Evolutionary conservation across 2,888 invertebrate species (phyloP).

Genomic region (Erebia palarica): DNA sequence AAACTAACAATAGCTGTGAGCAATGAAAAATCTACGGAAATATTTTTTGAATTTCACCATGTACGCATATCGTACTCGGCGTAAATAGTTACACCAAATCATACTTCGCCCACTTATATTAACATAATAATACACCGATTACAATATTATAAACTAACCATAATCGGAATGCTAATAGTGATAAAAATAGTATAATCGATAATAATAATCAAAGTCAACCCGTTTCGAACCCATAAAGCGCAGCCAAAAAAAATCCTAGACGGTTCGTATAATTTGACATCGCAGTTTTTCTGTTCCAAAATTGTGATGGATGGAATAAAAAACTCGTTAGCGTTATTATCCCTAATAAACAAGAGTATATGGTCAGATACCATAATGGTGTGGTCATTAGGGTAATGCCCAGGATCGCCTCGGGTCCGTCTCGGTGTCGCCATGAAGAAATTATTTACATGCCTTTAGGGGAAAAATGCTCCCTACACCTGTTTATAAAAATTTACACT

Average conservation of each 20-base stretch:
- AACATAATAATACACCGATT: no score
- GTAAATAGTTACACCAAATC: no score
- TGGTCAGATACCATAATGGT: conserved; percentile 62
- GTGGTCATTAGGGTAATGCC: conserved; percentile 65
- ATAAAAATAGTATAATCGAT: conserved; percentile 21
- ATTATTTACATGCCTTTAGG: conserved; percentile 40
- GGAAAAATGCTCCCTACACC: conserved; percentile 30
- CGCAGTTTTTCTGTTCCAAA: conserved; percentile 53
- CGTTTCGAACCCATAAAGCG: conserved; percentile 36
- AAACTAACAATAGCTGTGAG: neutral
- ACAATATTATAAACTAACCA: no score
- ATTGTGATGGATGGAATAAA: conserved; percentile 58
- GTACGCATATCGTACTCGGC: no score
- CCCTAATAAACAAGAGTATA: conserved; percentile 71
- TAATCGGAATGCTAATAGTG: neutral
- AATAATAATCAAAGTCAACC: conserved; percentile 24
- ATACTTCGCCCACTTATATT: no score
- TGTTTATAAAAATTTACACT: conserved; percentile 15
- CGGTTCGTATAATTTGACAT: conserved; percentile 59
- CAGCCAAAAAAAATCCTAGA: conserved; percentile 52
- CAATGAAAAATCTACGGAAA: no score
- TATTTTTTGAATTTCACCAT: no score
- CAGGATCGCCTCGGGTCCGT: conserved; percentile 54
- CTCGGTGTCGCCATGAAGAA: conserved; percentile 56
- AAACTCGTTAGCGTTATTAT: conserved; percentile 74